phyloP scores from a whole-genome alignment of 2,113 vertebrate species.

The Eubucco bourcierii region DNA sequence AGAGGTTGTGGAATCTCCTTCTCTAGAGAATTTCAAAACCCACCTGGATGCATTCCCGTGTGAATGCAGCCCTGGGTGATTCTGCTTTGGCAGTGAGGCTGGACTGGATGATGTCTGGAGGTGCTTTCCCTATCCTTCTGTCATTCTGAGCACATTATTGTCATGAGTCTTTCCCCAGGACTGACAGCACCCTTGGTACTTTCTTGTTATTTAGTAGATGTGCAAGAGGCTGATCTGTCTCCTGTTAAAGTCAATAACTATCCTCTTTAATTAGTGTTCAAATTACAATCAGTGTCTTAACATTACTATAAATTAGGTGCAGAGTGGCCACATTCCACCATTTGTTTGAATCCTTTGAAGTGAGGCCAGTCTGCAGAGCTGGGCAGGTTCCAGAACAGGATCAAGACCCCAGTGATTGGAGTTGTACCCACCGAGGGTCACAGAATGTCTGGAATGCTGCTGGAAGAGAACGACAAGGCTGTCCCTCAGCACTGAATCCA shows the following conservation, averaged over 20 bases:
- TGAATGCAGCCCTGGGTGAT: too few relatives aligned
- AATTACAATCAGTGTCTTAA: slow-evolving; percentile 7
- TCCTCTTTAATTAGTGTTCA: slow-evolving; percentile 24
- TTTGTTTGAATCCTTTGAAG: not conserved
- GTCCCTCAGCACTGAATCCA: rapidly evolving
- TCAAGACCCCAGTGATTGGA: not conserved
- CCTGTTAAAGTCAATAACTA: slow-evolving; percentile 41
- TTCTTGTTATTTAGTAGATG: slow-evolving; percentile 18
- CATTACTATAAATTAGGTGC: slow-evolving; percentile 1
- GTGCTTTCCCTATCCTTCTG: too few relatives aligned
- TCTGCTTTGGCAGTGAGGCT: too few relatives aligned
- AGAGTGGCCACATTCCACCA: rapidly evolving
- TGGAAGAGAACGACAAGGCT: not conserved
- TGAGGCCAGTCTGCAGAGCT: rapidly evolving
- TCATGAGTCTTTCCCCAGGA: not conserved
- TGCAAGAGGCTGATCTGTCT: not conserved
- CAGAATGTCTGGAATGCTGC: not conserved
- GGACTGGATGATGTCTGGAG: too few relatives aligned
- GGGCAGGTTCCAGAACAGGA: not conserved
- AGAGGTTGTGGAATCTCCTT: too few relatives aligned
- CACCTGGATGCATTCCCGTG: too few relatives aligned
- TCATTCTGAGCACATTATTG: not conserved
- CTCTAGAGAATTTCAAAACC: too few relatives aligned
- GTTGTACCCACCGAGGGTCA: not conserved
- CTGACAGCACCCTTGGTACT: not conserved